Conservation (phyloP, 2,113 vertebrate species). For the Tetrao urogallus region DNA sequence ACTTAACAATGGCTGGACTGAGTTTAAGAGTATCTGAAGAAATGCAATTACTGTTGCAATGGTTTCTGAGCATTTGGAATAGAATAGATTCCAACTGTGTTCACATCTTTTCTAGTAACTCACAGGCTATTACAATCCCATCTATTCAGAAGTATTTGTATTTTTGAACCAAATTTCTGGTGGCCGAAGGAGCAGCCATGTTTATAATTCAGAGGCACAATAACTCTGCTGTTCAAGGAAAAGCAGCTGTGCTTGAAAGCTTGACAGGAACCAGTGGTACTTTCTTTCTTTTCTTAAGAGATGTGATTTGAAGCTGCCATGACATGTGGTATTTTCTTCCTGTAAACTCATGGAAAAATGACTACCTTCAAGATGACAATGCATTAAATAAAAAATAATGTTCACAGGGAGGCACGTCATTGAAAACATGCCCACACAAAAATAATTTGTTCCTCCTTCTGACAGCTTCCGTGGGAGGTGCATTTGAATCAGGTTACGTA, state of each 20-base stretch:
- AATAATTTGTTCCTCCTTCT: background rate
- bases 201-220: slow-evolving; percentile 7
- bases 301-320: background rate
- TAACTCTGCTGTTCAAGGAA: slow-evolving; percentile 23
- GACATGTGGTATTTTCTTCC: background rate
- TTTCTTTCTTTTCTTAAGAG: background rate
- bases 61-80: background rate
- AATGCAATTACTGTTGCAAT: slow-evolving; percentile 15
- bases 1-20: background rate
- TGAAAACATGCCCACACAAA: background rate
- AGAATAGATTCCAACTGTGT: background rate
- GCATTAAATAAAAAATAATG: background rate
- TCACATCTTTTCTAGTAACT: background rate
- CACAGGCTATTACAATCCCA: background rate
- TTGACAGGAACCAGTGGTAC: background rate
- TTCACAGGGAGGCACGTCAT: background rate
- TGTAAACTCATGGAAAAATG: background rate
- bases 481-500: background rate
- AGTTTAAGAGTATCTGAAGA: background rate
- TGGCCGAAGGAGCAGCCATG: background rate
- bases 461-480: background rate
- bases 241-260: slow-evolving; percentile 23
- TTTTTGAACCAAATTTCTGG: slow-evolving; percentile 5
- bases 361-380: background rate
- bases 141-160: background rate